These are phyloP conservation scores for Acrocyrtus sp. DNA, from an alignment of 2,888 invertebrate species.

Conservation along the genomic window DNA sequence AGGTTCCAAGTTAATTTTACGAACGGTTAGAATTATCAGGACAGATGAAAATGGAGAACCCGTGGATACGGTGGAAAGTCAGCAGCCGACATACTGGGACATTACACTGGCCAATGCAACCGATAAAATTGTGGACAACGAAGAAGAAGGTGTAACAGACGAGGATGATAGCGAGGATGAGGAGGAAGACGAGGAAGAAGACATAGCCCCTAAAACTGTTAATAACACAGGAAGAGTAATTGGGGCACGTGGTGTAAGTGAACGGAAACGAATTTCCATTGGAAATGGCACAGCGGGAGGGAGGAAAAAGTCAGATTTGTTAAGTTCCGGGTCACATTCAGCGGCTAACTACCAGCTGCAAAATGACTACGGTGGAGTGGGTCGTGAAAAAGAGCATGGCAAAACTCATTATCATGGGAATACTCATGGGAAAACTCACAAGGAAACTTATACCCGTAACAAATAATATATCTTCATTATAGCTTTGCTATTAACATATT, in stretches of 20 bases:
- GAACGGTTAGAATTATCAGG: constrained; percentile 60
- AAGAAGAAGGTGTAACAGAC: constrained; percentile 30
- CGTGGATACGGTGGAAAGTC: constrained; percentile 39
- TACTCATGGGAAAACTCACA: constrained; percentile 56
- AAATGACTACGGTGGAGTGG: constrained; percentile 42
- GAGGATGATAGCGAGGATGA: constrained; percentile 21
- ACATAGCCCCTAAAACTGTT: background rate
- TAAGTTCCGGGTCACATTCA: constrained; percentile 51
- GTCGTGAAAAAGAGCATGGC: constrained; percentile 47
- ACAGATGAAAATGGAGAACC: constrained; percentile 63
- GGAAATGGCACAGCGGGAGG: background rate
- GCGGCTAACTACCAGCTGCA: constrained; percentile 46
- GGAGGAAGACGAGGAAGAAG: constrained; percentile 37
- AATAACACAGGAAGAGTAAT: background rate
- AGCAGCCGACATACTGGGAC: constrained; percentile 54
- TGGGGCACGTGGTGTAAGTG: background rate
- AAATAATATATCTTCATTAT: background rate
- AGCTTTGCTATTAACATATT: background rate
- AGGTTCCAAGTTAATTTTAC: constrained; percentile 60
- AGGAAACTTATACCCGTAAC: constrained; percentile 57
- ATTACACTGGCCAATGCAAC: constrained; percentile 54
- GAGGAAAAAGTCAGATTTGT: constrained; percentile 34
- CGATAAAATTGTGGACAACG: constrained; percentile 24
- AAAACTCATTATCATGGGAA: constrained; percentile 54
- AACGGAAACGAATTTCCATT: background rate